Evolutionary conservation across 2,797 vertebrate species (phyloP), one percentile per base, ranked within the genome.

Genomic region (Lepilemur septentrionalis): DNA sequence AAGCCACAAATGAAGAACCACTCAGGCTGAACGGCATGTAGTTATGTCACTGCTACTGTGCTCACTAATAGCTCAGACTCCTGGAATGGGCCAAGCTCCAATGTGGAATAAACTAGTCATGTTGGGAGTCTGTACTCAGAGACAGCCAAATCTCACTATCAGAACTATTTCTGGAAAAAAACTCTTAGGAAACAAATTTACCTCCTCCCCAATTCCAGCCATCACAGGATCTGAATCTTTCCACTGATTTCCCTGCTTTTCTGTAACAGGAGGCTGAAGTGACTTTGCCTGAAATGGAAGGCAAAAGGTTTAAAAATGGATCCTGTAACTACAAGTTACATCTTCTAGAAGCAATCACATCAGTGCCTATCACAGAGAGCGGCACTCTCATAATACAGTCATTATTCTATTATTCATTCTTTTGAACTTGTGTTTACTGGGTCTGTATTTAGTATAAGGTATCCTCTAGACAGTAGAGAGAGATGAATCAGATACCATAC

Each of bases 151-250:
- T 88, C 48, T 15, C 14, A 43, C 38, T 22, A 28, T 48, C 89
- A 93, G 79, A 96, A 86, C 3, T 4, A 32, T 32, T 67, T 57
- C 38, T 22, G 46, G 67, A 28, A 38, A 97, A 97, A 72, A 80
- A 67, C 63, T 95, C 17, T 10, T 11, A 79, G 43, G 41, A 15
- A 32, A 88, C 3, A 18, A 38, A 25, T 28, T 98, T 90, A 99
- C 99, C 99, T 99, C 99, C 67, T 99, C 99, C 93, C 99, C 98
- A 81, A 99, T 99, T 59, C 99, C 99, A 75, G 98, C 98, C 98
- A 99, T 99, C 61, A 99, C 99, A 12, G 99, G 99, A 97, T 99
- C 99, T 0, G 99, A 98, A 30, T 99, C 99, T 94, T 99, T 99
- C 98, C 99, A 99, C 96, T 99, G 99, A 94, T 99, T 99, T 5